A percentile compares a stretch with the other conserved stretches of the same genome.
These are phyloP conservation scores for Lutjanus argentimaculatus DNA, from an alignment of 2,797 vertebrate genomes.

Conservation along the genomic window DNA sequence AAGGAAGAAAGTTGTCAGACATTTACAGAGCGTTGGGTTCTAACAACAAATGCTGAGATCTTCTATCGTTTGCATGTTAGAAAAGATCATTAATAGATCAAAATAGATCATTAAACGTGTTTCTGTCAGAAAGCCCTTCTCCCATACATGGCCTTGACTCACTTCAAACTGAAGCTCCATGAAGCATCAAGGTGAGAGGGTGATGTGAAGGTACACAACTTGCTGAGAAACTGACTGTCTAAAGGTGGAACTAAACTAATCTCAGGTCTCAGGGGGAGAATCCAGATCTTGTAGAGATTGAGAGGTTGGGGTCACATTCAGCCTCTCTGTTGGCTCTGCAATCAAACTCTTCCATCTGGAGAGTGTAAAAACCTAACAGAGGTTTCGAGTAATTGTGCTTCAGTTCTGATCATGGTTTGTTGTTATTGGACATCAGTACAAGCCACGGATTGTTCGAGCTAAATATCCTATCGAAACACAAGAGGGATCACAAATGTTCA, in stretches of 20 bases:
- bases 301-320: background rate
- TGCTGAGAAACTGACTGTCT: background rate
- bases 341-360: slow-evolving; percentile 35
- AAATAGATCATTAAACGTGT: too few species aligned
- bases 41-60: too few species aligned
- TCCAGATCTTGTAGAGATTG: background rate
- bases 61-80: too few species aligned
- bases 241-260: background rate
- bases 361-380: slow-evolving; percentile 11
- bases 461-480: slow-evolving; percentile 27
- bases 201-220: background rate
- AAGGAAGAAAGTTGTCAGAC: too few species aligned
- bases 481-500: background rate
- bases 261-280: background rate
- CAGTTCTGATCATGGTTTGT: slow-evolving; percentile 20
- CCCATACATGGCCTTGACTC: background rate
- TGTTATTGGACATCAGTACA: slow-evolving; percentile 34
- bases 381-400: background rate
- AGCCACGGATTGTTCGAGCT: slow-evolving; percentile 2
- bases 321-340: background rate
- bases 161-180: background rate
- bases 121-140: too few species aligned
- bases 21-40: too few species aligned
- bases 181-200: background rate
- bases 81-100: too few species aligned